These are phyloP conservation scores for Leptoteleia sp. DNA, from an alignment of 1,140 invertebrate genomes.

Conservation along the genomic window DNA sequence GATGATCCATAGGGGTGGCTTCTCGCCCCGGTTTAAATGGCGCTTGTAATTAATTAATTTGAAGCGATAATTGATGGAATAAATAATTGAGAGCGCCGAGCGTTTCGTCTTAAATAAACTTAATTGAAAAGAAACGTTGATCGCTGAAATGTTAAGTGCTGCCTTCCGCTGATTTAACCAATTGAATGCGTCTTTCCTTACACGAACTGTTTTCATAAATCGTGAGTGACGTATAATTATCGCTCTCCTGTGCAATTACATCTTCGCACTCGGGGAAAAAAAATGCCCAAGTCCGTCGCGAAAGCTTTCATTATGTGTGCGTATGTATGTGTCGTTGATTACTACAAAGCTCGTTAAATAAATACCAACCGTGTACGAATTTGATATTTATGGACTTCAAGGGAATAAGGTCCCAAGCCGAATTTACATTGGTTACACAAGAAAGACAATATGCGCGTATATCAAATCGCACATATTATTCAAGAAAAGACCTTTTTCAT, in stretches of 20 bases:
- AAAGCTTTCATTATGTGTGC: slow-evolving; percentile 7
- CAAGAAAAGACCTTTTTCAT: neutral
- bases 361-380: slow-evolving; percentile 25
- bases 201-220: slow-evolving; percentile 25
- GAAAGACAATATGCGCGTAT: slow-evolving; percentile 21
- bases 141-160: slow-evolving; percentile 11
- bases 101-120: slow-evolving; percentile 8
- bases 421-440: slow-evolving; percentile 47
- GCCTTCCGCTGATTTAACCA: slow-evolving; percentile 26
- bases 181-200: slow-evolving; percentile 12
- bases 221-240: slow-evolving; percentile 41
- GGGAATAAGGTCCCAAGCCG: slow-evolving; percentile 31
- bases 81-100: neutral
- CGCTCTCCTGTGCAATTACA: slow-evolving; percentile 13
- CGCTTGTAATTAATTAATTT: slow-evolving; percentile 1
- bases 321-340: slow-evolving; percentile 5
- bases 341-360: slow-evolving; percentile 43
- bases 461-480: slow-evolving; percentile 18
- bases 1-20: neutral
- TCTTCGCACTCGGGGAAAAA: slow-evolving; percentile 11
- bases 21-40: no score
- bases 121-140: slow-evolving; percentile 21
- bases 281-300: neutral
- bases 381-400: slow-evolving; percentile 42
- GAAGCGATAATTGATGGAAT: neutral